These are phyloP conservation scores for Melanophora roralis DNA, from an alignment of 2,888 invertebrate species.

Conservation along the genomic window DNA sequence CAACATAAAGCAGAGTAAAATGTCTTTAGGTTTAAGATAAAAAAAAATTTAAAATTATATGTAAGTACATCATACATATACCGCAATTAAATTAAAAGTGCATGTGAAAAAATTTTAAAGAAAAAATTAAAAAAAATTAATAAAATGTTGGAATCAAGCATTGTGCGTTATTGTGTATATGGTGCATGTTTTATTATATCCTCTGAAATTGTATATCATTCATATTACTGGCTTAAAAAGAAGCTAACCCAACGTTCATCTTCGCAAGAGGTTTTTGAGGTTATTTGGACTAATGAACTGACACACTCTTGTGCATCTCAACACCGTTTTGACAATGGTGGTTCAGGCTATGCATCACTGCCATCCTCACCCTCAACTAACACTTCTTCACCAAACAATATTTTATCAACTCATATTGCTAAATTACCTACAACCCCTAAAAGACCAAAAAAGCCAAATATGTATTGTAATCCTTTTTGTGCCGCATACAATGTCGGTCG, in stretches of 20 bases:
- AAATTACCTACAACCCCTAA: slow-evolving; percentile 34
- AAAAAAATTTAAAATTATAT: slow-evolving; percentile 2
- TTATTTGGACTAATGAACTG: slow-evolving; percentile 66
- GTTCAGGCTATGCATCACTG: not conserved
- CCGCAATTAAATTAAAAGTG: slow-evolving; percentile 13
- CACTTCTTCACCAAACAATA: not conserved
- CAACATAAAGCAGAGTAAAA: slow-evolving; percentile 48
- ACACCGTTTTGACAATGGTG: slow-evolving; percentile 16
- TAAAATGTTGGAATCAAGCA: slow-evolving; percentile 48
- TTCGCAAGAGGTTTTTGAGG: slow-evolving; percentile 55
- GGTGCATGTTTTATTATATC: slow-evolving; percentile 51
- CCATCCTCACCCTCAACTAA: not conserved
- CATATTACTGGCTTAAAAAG: slow-evolving; percentile 47
- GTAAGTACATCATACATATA: not conserved
- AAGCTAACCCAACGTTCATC: slow-evolving; percentile 1
- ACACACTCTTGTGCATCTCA: slow-evolving; percentile 59
- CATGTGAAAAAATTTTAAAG: not conserved
- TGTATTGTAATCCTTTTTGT: slow-evolving; percentile 63
- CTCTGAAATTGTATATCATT: slow-evolving; percentile 59
- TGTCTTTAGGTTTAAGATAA: slow-evolving; percentile 12
- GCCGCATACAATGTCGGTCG: slow-evolving; percentile 61
- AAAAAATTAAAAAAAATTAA: not conserved
- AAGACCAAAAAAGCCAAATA: slow-evolving; percentile 1
- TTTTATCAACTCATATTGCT: slow-evolving; percentile 33
- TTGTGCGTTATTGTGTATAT: slow-evolving; percentile 55